phyloP scores from a whole-genome alignment of 2,888 invertebrate genomes.

The Meiosimyza decipiens region DNA sequence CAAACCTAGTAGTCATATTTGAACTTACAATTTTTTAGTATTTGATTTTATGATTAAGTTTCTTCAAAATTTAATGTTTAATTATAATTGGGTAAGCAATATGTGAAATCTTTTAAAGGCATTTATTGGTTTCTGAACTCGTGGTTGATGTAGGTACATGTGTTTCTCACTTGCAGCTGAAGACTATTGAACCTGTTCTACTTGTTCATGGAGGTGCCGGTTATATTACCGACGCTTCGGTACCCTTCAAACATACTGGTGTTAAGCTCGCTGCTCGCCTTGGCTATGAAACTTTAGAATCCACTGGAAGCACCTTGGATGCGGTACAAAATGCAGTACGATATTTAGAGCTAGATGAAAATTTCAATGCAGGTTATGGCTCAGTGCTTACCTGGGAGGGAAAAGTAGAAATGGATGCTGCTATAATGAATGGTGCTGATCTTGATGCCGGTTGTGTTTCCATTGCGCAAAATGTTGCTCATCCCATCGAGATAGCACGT shows the following conservation, averaged over 20 bases:
- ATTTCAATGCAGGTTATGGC: conserved; percentile 87
- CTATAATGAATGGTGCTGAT: conserved; percentile 80
- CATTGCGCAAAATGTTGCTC: conserved; percentile 77
- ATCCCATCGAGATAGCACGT: conserved; percentile 83
- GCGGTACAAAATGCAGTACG: conserved; percentile 85
- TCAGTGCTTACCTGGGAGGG: conserved; percentile 82
- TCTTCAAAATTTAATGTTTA: too few relatives aligned
- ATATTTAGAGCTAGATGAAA: conserved; percentile 80
- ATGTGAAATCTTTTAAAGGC: too few relatives aligned
- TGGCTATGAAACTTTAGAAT: conserved; percentile 71
- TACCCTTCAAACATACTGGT: conserved; percentile 75
- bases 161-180: neutral
- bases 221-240: conserved; percentile 74
- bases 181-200: conserved; percentile 67
- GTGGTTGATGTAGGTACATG: too few relatives aligned
- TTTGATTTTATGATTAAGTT: too few relatives aligned
- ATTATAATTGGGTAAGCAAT: too few relatives aligned
- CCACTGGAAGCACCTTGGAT: conserved; percentile 70
- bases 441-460: conserved; percentile 81
- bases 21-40: too few relatives aligned
- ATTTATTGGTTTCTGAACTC: too few relatives aligned
- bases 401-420: conserved; percentile 87
- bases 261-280: conserved; percentile 73
- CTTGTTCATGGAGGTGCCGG: conserved; percentile 88
- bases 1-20: too few relatives aligned